Evolutionary conservation across 2,888 invertebrate genomes (phyloP).

Genomic region (Noctua janthe): DNA sequence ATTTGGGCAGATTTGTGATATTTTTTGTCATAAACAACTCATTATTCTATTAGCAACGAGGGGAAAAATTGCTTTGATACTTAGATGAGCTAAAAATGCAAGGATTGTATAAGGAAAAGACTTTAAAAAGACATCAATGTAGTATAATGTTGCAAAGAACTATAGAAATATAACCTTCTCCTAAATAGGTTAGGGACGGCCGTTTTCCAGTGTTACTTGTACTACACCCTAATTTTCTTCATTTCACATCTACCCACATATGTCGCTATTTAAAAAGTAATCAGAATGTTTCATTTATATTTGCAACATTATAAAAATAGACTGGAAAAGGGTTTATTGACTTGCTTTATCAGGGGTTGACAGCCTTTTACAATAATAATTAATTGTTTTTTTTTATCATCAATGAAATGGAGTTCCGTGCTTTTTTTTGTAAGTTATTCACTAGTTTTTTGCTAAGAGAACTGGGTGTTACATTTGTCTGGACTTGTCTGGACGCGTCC

Average conservation of each 20-base stretch:
- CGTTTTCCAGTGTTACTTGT: neutral
- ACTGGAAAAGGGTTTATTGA: slow-evolving; percentile 32
- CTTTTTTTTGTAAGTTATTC: neutral
- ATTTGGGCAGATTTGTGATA: neutral
- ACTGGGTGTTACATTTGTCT: neutral
- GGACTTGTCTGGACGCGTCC: too few relatives aligned
- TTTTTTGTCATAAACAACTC: neutral
- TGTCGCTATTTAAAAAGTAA: neutral
- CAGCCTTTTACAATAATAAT: slow-evolving; percentile 8
- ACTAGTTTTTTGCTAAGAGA: too few relatives aligned
- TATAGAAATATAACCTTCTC: slow-evolving; percentile 10
- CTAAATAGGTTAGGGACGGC: neutral
- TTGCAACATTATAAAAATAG: slow-evolving; percentile 39
- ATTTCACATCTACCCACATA: neutral
- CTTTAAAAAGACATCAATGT: neutral
- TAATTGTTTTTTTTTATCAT: slow-evolving; percentile 15
- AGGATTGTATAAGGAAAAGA: slow-evolving; percentile 45
- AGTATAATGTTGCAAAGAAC: neutral
- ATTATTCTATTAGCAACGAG: neutral
- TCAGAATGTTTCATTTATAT: neutral
- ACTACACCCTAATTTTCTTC: neutral
- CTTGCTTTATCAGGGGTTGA: slow-evolving; percentile 35
- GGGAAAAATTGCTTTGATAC: slow-evolving; percentile 1
- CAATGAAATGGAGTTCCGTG: slow-evolving; percentile 17
- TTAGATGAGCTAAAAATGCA: slow-evolving; percentile 13